phyloP scores from a whole-genome alignment of 2,888 invertebrate species.

The Erannis defoliaria region DNA sequence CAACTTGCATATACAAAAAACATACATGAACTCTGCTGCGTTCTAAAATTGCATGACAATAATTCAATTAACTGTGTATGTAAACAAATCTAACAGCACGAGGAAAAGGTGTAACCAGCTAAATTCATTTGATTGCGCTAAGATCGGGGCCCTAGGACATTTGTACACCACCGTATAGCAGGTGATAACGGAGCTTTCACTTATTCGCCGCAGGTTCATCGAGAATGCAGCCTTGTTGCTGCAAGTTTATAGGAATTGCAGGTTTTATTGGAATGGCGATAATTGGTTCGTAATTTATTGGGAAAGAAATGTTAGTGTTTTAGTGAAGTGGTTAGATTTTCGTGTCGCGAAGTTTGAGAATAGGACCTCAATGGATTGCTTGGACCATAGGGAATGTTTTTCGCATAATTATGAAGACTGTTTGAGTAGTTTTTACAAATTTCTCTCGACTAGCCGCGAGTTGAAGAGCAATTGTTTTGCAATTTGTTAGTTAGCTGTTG shows the following conservation, averaged over 20 bases:
- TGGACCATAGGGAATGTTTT: too few species aligned
- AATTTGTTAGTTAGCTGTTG: too few species aligned
- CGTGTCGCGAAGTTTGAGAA: too few species aligned
- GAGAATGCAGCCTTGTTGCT: not conserved
- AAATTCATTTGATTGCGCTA: constrained; percentile 15
- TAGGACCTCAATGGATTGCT: too few species aligned
- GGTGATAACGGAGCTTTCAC: constrained; percentile 22
- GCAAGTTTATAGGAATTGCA: constrained; percentile 3
- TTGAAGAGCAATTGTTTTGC: too few species aligned
- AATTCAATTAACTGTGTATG: not conserved
- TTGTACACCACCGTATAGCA: not conserved
- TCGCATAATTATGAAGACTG: too few species aligned
- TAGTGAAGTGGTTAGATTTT: not conserved
- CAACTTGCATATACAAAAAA: too few species aligned
- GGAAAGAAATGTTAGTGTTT: not conserved
- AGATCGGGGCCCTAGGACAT: constrained; percentile 12
- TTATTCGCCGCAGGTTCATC: not conserved
- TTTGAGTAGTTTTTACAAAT: too few species aligned
- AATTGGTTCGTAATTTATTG: constrained; percentile 17
- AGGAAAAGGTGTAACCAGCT: constrained; percentile 10
- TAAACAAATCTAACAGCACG: constrained; percentile 1
- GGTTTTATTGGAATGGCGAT: constrained; percentile 12
- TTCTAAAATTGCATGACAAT: too few species aligned
- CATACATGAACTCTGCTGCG: too few species aligned
- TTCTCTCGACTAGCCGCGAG: too few species aligned